Evolutionary conservation across 2,113 vertebrate species (phyloP).

Genomic region (Todiramphus chloris): DNA sequence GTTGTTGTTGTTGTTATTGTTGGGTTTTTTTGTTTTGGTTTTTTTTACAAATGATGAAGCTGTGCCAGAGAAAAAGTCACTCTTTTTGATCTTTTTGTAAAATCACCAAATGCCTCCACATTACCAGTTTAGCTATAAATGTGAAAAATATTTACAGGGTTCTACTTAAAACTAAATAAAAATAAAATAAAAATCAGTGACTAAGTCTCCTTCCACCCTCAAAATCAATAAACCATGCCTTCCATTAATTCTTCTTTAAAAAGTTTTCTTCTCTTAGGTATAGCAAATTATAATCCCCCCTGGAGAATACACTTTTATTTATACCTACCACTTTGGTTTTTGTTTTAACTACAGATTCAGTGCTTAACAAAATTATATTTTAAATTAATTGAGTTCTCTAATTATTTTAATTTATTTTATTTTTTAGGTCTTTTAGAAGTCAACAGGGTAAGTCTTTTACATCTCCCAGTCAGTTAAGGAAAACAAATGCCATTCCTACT

Average conservation of each 20-base stretch:
- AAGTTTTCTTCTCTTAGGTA: not conserved
- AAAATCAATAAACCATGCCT: not conserved
- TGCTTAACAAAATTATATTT: not conserved
- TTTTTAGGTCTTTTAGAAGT: not conserved
- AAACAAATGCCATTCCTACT: conserved; percentile 44
- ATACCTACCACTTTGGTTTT: not conserved
- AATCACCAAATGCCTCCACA: conserved; percentile 10
- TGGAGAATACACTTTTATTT: not conserved
- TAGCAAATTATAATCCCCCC: not conserved
- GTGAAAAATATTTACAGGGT: conserved; percentile 12
- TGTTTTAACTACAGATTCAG: not conserved
- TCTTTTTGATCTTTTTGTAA: conserved; percentile 15
- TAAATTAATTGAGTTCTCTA: not conserved
- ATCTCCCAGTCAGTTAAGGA: conserved; percentile 2
- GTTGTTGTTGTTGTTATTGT: too few relatives aligned
- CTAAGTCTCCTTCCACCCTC: not conserved
- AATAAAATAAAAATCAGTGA: not conserved
- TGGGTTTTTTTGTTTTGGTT: not conserved
- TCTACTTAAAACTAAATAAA: conserved; percentile 38
- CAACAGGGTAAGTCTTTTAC: not conserved
- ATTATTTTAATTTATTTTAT: not conserved
- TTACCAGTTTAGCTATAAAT: conserved; percentile 19
- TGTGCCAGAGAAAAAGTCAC: conserved; percentile 16
- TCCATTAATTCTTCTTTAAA: not conserved
- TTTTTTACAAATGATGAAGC: not conserved